These are phyloP conservation scores for Lasioglossum morio DNA, from an alignment of 2,888 invertebrate species.

Conservation along the genomic window DNA sequence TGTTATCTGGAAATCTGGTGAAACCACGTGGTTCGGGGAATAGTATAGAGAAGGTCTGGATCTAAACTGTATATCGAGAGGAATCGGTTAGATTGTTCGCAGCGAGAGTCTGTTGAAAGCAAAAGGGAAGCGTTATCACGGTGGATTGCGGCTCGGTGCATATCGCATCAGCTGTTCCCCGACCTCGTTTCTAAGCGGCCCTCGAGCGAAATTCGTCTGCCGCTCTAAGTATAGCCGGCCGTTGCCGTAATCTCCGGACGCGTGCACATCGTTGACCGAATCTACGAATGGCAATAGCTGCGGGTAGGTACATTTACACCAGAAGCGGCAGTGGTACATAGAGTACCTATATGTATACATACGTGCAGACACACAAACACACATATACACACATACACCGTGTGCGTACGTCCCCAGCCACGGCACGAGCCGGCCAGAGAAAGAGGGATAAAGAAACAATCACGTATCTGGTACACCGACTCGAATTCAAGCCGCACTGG, in stretches of 20 bases:
- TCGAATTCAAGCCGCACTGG: constrained; percentile 51
- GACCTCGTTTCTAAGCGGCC: constrained; percentile 77
- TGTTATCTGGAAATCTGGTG: no score
- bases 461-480: constrained; percentile 48
- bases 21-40: no score
- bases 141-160: constrained; percentile 36
- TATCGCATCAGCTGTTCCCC: constrained; percentile 71
- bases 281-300: constrained; percentile 54
- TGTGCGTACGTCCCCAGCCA: neutral
- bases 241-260: constrained; percentile 71
- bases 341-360: neutral
- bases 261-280: constrained; percentile 59
- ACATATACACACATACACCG: neutral
- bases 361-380: no score
- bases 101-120: neutral
- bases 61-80: no score
- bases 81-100: no score
- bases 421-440: constrained; percentile 13
- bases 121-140: constrained; percentile 28
- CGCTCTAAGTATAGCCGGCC: constrained; percentile 74
- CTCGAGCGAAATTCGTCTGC: constrained; percentile 76
- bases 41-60: no score
- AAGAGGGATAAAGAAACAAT: constrained; percentile 42
- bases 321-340: neutral
- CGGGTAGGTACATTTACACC: constrained; percentile 18